Evolutionary conservation across 2,797 vertebrate species (phyloP), one percentile per base, ranked within the genome.

Genomic region (Hyperoplus immaculatus): DNA sequence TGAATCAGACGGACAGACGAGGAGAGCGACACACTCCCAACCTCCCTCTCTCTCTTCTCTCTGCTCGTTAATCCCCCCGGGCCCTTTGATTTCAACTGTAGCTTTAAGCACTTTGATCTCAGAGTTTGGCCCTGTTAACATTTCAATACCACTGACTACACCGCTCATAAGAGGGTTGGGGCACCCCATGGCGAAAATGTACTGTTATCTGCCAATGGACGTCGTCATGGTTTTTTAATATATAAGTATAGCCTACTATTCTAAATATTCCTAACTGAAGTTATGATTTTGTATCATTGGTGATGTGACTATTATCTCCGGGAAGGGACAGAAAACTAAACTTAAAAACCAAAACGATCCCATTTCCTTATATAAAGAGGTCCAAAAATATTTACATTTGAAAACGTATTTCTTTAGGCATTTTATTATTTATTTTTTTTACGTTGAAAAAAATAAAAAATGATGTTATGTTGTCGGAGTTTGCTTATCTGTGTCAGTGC

Each of bases 401-500:
- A 49, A n/a, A 15, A 36, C 41, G 3, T 29, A 29, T 61, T 49
- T 69, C 71, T 75, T 82, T 61, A 47, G 39, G 18, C 49, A 8
- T 62, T 45, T 68, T 12, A 9, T 78, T 73, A 79, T 86, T 89
- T 86, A 75, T 75, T 58, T 57, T 73, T 58, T 57, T 57, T 58
- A 13, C 9, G 4, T 75, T 74, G 41, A 21, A 71, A 82, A 51
- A 79, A 78, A 68, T 6, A 3, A 0, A 29, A 29, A 29, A 29
- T 0, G 3, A 29, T 29, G 29, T 84, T 82, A 59, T 81, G 29
- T 85, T 75, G 82, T 59, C 68, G 65, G 75, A 84, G 72, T 72
- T 29, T 62, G 72, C 79, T 89, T 88, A 87, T 92, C 77, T 92
- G 87, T 92, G 89, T 94, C 92, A 93, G 95, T 96, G 95, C 95